A percentile compares a stretch with the other conserved stretches of the same genome.
These are phyloP conservation scores for Charadrius vociferus DNA, from an alignment of 2,113 vertebrate genomes.

Conservation along the genomic window DNA sequence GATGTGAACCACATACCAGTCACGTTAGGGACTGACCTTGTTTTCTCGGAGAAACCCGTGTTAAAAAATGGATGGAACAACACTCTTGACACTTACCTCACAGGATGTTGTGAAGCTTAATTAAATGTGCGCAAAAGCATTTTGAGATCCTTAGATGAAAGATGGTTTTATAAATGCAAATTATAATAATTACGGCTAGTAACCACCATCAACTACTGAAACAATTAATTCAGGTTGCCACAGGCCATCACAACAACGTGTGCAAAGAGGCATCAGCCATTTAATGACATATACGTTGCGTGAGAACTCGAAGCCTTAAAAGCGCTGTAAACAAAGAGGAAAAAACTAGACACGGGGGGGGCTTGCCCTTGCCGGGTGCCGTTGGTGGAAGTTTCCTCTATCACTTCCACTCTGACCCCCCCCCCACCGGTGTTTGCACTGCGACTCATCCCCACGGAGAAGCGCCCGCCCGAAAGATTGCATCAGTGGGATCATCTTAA, in stretches of 20 bases:
- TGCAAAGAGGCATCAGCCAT: slow-evolving; percentile 46
- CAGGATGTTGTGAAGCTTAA: slow-evolving; percentile 69
- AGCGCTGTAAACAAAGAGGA: slow-evolving; percentile 15
- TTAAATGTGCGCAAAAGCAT: slow-evolving; percentile 60
- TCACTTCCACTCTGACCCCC: background rate
- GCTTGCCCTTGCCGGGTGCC: background rate
- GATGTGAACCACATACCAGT: slow-evolving; percentile 2
- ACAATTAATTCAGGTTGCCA: slow-evolving; percentile 70
- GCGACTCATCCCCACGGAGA: fast-evolving
- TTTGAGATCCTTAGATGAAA: slow-evolving; percentile 69
- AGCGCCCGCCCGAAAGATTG: background rate
- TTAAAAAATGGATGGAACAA: slow-evolving; percentile 60
- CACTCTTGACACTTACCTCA: slow-evolving; percentile 56
- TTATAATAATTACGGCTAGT: slow-evolving; percentile 62
- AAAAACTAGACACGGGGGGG: background rate
- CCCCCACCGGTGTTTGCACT: fast-evolving
- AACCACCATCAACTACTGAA: slow-evolving; percentile 64
- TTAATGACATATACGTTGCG: slow-evolving; percentile 35
- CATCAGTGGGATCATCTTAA: background rate
- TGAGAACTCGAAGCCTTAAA: slow-evolving; percentile 49
- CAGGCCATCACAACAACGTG: slow-evolving; percentile 54
- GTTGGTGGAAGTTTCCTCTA: background rate
- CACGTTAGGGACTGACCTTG: slow-evolving; percentile 2
- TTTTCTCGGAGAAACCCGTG: slow-evolving; percentile 45
- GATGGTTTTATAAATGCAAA: slow-evolving; percentile 70